Percentiles rank a stretch among this genome's conserved stretches.
These are phyloP conservation scores for Pristionchus mayeri DNA, from an alignment of 2,888 invertebrate species.

Conservation along the genomic window DNA sequence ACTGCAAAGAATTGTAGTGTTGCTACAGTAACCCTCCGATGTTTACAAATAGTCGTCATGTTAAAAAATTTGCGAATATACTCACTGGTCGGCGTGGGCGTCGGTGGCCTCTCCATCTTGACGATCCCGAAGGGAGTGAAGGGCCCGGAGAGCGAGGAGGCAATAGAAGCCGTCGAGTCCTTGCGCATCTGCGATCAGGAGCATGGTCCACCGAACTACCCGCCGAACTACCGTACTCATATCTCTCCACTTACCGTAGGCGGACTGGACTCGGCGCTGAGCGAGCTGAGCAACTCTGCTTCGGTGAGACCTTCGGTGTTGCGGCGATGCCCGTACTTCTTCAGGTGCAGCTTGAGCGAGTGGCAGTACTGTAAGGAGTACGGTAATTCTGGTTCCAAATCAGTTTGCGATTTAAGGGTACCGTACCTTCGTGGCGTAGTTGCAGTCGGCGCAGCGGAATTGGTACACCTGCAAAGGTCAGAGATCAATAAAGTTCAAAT, in stretches of 20 bases:
- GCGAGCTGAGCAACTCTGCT: neutral
- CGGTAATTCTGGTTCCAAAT: too few relatives aligned
- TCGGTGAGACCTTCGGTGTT: constrained; percentile 83
- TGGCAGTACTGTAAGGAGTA: too few relatives aligned
- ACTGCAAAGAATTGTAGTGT: neutral
- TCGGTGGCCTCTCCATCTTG: constrained; percentile 26
- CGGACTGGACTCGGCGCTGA: constrained; percentile 2
- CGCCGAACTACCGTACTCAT: neutral
- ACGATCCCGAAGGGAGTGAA: constrained; percentile 42
- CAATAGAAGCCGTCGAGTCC: constrained; percentile 35
- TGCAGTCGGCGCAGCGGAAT: constrained; percentile 90
- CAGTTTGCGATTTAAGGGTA: too few relatives aligned
- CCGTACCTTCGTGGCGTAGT: constrained; percentile 97
- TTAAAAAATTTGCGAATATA: too few relatives aligned
- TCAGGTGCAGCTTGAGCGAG: constrained; percentile 92
- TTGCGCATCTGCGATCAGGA: neutral
- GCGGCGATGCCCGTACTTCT: constrained; percentile 90
- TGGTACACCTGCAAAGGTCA: constrained; percentile 52
- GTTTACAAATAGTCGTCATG: neutral
- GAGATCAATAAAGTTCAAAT: neutral
- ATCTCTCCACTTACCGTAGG: neutral
- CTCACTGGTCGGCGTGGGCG: constrained; percentile 36
- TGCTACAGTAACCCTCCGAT: neutral
- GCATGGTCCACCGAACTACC: neutral
- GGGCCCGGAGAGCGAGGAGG: constrained; percentile 43